phyloP scores from a whole-genome alignment of 2,797 vertebrate species.

The Sebastes iracundus region DNA sequence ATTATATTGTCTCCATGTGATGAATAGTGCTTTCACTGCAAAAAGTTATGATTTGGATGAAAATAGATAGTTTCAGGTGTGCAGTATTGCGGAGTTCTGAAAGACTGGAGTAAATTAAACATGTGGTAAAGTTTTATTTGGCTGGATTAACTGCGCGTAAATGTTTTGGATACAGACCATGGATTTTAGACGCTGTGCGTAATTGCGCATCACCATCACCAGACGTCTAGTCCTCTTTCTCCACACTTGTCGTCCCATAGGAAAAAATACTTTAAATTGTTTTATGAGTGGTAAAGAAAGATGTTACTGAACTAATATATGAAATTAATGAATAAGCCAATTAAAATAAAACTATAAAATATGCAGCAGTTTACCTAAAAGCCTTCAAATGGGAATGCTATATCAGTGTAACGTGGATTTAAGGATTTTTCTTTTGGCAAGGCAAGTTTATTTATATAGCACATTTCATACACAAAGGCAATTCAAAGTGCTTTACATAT shows the following conservation, averaged over 20 bases:
- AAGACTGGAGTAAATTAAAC: neutral
- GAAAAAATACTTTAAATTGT: neutral
- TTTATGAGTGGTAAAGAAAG: neutral
- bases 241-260: neutral
- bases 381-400: neutral
- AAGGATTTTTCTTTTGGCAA: neutral
- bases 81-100: neutral
- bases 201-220: slow-evolving; percentile 43
- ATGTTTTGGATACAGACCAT: neutral
- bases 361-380: neutral
- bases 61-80: slow-evolving; percentile 16
- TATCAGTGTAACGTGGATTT: neutral
- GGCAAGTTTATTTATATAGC: too few species aligned
- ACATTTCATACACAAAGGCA: too few species aligned
- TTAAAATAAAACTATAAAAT: neutral
- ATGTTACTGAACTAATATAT: neutral
- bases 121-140: slow-evolving; percentile 32
- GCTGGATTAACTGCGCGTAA: neutral
- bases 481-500: too few species aligned
- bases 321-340: neutral
- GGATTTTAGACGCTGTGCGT: slow-evolving; percentile 33
- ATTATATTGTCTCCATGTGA: neutral
- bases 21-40: neutral
- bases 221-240: neutral
- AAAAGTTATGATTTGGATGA: slow-evolving; percentile 37